Base-by-base conservation (phyloP, 2,797 vertebrate species). In the Sus cebifrons region DNA sequence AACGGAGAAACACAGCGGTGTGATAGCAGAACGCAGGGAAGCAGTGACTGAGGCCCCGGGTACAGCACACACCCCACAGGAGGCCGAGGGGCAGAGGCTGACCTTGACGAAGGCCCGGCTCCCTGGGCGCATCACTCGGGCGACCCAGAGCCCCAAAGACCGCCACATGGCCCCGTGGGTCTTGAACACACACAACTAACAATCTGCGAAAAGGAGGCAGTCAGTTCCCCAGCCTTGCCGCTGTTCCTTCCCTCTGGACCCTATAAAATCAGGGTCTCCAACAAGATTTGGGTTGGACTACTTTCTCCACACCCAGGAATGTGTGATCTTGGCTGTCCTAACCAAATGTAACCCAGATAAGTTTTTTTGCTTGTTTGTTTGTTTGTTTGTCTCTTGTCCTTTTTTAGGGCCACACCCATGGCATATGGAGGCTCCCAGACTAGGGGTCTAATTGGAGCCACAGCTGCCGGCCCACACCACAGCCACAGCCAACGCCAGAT, bases 1-100 rank as follows among this genome's bases (percentile, higher is more conserved):
- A 98, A 98, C 4, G 94, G 91, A 95, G 96, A 97, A 96, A 89
- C 49, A 97, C 54, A 97, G 49, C 78, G 32, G 74, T 88, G 92
- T 94, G 96, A 97, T 21, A 18, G 3, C 7, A 4, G 86, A 79
- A 84, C 11, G 62, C 1, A 49, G 27, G 84, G 89, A 60, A 40
- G 0, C 83, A 18, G 8, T 36, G 12, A 20, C 0, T 60, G 85
- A 91, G 96, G n/a, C 81, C 25, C n/a, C n/a, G 60, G 68, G 49
- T 0, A 27, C 82, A 3, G n/a, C 23, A 21, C 64, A 0, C 9
- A 70, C 40, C 8, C 15, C 27, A 1, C 2, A 9, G 78, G 89
- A 78, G 88, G 92, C 85, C 0, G 20, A 62, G 64, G n/a, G 36
- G 83, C n/a, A 6, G 64, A 96, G 71, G 65, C 84, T 49, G n/a